Evolutionary conservation across 2,113 vertebrate species (phyloP).

Genomic region (Carassius carassius): DNA sequence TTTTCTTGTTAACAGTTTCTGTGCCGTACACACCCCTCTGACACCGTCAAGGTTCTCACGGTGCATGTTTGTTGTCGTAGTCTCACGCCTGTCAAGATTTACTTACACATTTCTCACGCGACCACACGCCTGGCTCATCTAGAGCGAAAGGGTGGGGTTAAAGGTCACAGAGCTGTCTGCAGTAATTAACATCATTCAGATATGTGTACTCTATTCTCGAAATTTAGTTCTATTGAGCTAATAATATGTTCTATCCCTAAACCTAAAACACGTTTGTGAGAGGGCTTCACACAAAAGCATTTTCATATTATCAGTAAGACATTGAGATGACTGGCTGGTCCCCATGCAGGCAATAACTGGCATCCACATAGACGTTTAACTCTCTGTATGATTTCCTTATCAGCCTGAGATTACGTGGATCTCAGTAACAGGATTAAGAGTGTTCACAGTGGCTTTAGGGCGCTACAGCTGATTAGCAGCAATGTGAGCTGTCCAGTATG

Average conservation of each 20-base stretch:
- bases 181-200: neutral
- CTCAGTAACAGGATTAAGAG: slow-evolving; percentile 36
- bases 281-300: neutral
- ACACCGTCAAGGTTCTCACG: neutral
- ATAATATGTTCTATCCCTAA: neutral
- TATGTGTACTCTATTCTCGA: neutral
- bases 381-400: slow-evolving; percentile 12
- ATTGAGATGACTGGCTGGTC: neutral
- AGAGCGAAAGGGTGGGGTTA: slow-evolving; percentile 8
- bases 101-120: neutral
- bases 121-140: slow-evolving; percentile 2
- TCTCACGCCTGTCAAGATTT: slow-evolving; percentile 18
- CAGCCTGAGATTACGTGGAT: slow-evolving; percentile 15
- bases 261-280: neutral
- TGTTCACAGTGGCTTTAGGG: slow-evolving; percentile 9
- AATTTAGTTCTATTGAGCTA: neutral
- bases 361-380: no score
- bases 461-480: neutral
- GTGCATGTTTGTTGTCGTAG: neutral
- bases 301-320: neutral
- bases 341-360: neutral
- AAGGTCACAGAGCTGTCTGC: neutral
- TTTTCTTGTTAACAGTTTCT: slow-evolving; percentile 11
- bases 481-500: slow-evolving; percentile 21
- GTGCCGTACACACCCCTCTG: neutral